These are phyloP conservation scores for Eupeodes luniger DNA, from an alignment of 2,888 invertebrate species.

Conservation along the genomic window DNA sequence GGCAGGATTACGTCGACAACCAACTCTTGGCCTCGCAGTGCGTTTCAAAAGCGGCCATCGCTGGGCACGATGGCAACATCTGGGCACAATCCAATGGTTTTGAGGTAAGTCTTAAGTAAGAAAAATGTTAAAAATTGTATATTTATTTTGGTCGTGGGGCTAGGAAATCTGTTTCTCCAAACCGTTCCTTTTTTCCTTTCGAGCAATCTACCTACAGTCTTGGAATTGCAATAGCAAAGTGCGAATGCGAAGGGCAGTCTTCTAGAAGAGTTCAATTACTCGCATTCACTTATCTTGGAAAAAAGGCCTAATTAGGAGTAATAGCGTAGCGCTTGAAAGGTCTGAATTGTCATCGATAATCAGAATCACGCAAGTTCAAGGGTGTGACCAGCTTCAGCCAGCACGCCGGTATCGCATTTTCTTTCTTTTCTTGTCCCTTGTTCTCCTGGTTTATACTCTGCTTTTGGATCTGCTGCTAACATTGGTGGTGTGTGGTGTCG, in stretches of 20 bases:
- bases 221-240: background rate
- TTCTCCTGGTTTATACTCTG: slow-evolving; percentile 8
- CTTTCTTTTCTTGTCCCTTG: slow-evolving; percentile 35
- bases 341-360: slow-evolving; percentile 62
- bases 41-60: slow-evolving; percentile 97
- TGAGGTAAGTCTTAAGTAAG: slow-evolving; percentile 90
- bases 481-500: slow-evolving; percentile 34
- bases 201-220: background rate
- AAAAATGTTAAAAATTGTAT: background rate
- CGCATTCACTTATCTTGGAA: background rate
- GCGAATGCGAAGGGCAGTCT: background rate
- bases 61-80: slow-evolving; percentile 97
- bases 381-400: slow-evolving; percentile 81
- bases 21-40: slow-evolving; percentile 97
- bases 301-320: background rate
- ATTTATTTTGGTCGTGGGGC: background rate
- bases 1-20: slow-evolving; percentile 99
- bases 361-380: slow-evolving; percentile 82
- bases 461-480: slow-evolving; percentile 6
- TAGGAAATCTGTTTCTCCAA: background rate
- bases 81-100: slow-evolving; percentile 97
- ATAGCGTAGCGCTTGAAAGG: background rate
- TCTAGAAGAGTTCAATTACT: background rate
- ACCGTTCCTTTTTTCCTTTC: background rate
- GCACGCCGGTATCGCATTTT: slow-evolving; percentile 72